Evolutionary conservation across 2,888 invertebrate species (phyloP), one percentile per base, ranked within the genome.

Genomic region (Carpatolechia fugitivella): DNA sequence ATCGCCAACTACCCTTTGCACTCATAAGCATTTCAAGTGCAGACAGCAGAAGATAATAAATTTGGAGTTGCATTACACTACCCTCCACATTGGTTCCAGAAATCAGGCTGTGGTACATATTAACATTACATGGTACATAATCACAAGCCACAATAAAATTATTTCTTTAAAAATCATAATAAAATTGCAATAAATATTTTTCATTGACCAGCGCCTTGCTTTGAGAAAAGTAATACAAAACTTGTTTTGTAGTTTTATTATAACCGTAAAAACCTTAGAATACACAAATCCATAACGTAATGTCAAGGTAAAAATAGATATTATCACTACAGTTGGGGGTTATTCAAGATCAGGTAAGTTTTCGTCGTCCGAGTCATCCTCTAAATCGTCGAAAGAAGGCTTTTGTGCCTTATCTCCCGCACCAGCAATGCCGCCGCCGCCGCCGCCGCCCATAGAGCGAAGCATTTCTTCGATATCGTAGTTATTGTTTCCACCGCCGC

Each of bases 331-430:
- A 44, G 63, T 60, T 59, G 60, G 61, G n/a, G 64, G 61, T 69
- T 74, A 94, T 87, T 94, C 94, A 76, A 95, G 91, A 80, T 94
- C 94, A 18, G 95, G 95, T 83, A 95, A 86, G 67, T 94, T 94
- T 73, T 95, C 95, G 74, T 97, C 96, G 76, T 97, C 96, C 1
- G 94, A 95, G 75, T 96, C 96, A 63, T 91, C 93, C 65, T 94
- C 94, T 69, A 96, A 83, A 76, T 95, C 95, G 72, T 95, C 95
- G 66, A 96, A 94, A 63, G 91, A 92, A 54, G 94, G 94, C 85
- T 94, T 94, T 31, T 87, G 91, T 61, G 88, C 90, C 58, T 88
- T 91, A 56, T 87, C 90, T 52, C 68, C 77, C 20, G 44, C 24
- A 4, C 44, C 44, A n/a, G n/a, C 44, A 4, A 24, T 1, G 3